Conservation (phyloP, 2,888 invertebrate species). For the Scelioninae gen. 1 region DNA sequence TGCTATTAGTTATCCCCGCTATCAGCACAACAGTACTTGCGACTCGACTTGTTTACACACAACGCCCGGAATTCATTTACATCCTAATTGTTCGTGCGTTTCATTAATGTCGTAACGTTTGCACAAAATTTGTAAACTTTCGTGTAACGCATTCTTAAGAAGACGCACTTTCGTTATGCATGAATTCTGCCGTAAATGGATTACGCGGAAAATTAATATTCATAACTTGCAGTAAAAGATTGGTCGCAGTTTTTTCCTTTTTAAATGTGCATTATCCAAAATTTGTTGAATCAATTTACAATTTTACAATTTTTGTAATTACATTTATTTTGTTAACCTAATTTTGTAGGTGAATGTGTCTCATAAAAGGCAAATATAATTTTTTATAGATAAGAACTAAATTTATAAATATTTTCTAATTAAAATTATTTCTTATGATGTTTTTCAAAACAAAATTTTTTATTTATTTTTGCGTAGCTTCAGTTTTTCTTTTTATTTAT, state of each 20-base stretch:
- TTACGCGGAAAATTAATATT: slow-evolving; percentile 24
- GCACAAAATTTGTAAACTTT: slow-evolving; percentile 35
- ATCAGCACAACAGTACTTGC: not conserved
- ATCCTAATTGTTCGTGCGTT: slow-evolving; percentile 29
- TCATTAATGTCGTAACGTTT: slow-evolving; percentile 33
- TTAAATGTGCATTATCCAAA: not conserved
- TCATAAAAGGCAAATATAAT: too few relatives aligned
- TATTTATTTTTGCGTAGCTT: not conserved
- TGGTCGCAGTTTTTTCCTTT: slow-evolving; percentile 6
- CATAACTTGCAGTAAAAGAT: slow-evolving; percentile 4
- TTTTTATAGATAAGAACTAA: too few relatives aligned
- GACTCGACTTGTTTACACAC: slow-evolving; percentile 35
- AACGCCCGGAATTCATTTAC: slow-evolving; percentile 23
- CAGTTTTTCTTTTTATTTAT: not conserved
- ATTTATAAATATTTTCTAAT: too few relatives aligned
- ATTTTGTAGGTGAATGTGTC: too few relatives aligned
- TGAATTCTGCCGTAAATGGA: slow-evolving; percentile 11
- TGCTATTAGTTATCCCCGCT: slow-evolving; percentile 55
- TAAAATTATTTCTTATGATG: too few relatives aligned
- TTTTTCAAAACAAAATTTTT: not conserved
- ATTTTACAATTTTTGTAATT: too few relatives aligned
- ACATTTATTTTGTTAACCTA: slow-evolving; percentile 1
- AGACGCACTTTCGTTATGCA: slow-evolving; percentile 32
- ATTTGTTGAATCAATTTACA: too few relatives aligned
- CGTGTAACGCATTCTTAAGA: slow-evolving; percentile 14